Evolutionary conservation across 1,140 invertebrate species (phyloP).

Genomic region (Hycleus phaleratus): DNA sequence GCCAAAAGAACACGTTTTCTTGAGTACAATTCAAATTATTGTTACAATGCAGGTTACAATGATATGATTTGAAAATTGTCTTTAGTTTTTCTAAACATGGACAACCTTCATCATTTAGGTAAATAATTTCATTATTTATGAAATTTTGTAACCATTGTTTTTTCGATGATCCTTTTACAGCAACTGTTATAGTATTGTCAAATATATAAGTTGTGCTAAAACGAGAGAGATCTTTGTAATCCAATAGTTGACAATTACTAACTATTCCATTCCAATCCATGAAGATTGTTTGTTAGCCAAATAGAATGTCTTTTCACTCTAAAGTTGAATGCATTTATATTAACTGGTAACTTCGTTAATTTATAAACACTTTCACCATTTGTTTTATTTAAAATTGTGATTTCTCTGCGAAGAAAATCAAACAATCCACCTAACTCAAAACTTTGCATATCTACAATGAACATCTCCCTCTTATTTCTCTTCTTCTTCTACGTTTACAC

Average conservation of each 20-base stretch:
- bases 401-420: background rate
- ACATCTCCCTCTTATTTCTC: background rate
- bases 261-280: too few species aligned
- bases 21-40: constrained; percentile 1
- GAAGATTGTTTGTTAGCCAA: too few species aligned
- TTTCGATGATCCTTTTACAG: background rate
- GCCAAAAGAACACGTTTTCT: background rate
- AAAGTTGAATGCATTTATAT: too few species aligned
- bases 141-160: background rate
- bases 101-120: background rate
- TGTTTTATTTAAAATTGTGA: background rate
- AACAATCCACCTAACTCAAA: background rate
- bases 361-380: too few species aligned
- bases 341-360: too few species aligned
- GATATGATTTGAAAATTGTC: background rate
- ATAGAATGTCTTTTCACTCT: too few species aligned
- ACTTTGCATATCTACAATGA: background rate
- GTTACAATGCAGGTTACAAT: background rate
- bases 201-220: too few species aligned
- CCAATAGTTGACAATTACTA: too few species aligned
- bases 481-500: background rate
- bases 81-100: background rate
- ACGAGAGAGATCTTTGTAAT: too few species aligned
- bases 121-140: background rate
- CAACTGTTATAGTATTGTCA: background rate